Evolutionary conservation across 1,140 invertebrate species (phyloP), one percentile per base, ranked within the genome.

Genomic region (Drosophila lowei): DNA sequence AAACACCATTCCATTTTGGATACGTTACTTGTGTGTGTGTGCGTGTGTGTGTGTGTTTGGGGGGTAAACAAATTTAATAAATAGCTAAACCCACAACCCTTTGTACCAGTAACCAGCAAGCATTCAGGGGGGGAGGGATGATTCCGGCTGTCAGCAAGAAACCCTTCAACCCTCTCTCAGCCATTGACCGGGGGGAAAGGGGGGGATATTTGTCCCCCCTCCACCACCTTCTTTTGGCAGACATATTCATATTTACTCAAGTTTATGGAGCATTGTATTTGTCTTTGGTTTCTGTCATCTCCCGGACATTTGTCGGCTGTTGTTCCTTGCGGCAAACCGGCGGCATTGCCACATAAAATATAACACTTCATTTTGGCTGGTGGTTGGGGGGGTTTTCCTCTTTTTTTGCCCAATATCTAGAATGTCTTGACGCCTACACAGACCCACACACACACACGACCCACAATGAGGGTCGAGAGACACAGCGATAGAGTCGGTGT

Each of bases 11-110:
- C 34, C 34, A 38, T 13, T 38, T 13, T 0, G 3, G 11, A 13
- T 38, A 13, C 34, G 34, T 5, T 41, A n/a, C 53, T 49, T 63
- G 43, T 47, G 48, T 53, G 28, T 28, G 6, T 46, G n/a, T 59
- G 25, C 38, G 46, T 50, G 46, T 43, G 57, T 53, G 52, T 55
- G 53, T 75, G 62, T 84, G 55, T 60, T 60, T 65, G 70, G 67
- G 67, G 48, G 73, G 81, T 77, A 86, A 86, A 86, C 83, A 86
- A 86, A 81, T 86, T 86, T 86, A 86, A 86, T 86, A 86, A 86
- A 86, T 86, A 86, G 83, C 83, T 88, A 83, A 88, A 79, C 71
- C 88, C 71, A 85, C 81, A 85, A 85, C 81, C 81, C 81, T 85
- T 85, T 85, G 81, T 55, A 73, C 48, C 38, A 44, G 44, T 21